Percentiles rank a stretch among this genome's conserved stretches.
Conservation (phyloP, 2,797 vertebrate genomes). For the Alca torda region DNA sequence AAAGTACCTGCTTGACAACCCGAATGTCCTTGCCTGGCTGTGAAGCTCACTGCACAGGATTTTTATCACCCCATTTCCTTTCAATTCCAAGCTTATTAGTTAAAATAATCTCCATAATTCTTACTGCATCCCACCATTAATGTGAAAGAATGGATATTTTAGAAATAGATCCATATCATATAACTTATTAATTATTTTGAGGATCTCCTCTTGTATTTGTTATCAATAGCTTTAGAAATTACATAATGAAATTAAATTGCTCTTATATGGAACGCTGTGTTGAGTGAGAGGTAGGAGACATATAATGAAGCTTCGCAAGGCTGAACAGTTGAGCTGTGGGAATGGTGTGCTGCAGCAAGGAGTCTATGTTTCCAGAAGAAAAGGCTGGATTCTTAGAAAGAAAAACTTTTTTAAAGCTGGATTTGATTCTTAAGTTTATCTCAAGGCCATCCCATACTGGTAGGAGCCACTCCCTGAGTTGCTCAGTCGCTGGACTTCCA, state of each 20-base stretch:
- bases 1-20: neutral
- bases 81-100: neutral
- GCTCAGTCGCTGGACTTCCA: neutral
- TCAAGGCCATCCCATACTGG: neutral
- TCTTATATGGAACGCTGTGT: neutral
- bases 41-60: neutral
- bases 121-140: neutral
- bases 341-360: neutral
- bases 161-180: neutral
- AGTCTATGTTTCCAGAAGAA: neutral
- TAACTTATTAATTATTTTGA: conserved; percentile 5
- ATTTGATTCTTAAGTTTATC: neutral
- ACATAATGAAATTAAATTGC: neutral
- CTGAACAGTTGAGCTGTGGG: neutral
- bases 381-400: neutral
- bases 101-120: conserved; percentile 19
- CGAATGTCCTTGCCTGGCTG: neutral
- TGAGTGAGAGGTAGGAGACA: neutral
- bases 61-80: conserved; percentile 23
- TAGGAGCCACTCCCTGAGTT: neutral
- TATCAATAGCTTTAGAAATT: neutral
- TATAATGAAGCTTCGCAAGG: neutral
- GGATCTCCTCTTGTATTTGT: neutral
- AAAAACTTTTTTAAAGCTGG: neutral
- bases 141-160: neutral